Conservation (phyloP, 2,113 vertebrate species). For the Lasiurus cinereus region DNA sequence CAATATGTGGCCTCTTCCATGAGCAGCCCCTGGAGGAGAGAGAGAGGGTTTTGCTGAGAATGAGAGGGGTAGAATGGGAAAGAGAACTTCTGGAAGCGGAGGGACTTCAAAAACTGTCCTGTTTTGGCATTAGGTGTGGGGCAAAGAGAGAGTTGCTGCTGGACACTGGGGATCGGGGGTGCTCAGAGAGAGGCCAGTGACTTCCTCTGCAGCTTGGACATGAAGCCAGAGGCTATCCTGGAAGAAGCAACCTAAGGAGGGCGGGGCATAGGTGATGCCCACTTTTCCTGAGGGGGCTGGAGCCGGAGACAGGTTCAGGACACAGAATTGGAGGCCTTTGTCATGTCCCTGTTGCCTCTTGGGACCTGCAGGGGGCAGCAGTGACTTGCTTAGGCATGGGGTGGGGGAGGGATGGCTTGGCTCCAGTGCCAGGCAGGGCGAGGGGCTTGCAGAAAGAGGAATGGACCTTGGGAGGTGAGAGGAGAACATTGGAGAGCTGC, state of each 20-base stretch:
- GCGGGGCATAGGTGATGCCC: fast-evolving
- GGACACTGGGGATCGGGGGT: background rate
- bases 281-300: background rate
- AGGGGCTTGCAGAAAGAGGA: background rate
- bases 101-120: background rate
- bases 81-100: background rate
- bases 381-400: background rate
- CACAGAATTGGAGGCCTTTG: background rate
- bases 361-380: constrained; percentile 73
- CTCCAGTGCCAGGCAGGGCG: fast-evolving
- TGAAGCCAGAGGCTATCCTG: background rate
- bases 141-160: background rate
- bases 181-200: background rate
- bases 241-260: background rate
- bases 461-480: background rate
- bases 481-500: background rate
- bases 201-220: background rate
- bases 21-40: background rate
- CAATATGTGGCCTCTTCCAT: background rate
- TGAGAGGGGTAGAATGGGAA: background rate
- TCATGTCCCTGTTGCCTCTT: background rate
- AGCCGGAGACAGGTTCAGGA: background rate
- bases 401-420: fast-evolving
- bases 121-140: background rate
- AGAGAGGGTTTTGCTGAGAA: background rate